Evolutionary conservation across 2,113 vertebrate genomes (phyloP).

Genomic region (Pseudopodoces humilis): DNA sequence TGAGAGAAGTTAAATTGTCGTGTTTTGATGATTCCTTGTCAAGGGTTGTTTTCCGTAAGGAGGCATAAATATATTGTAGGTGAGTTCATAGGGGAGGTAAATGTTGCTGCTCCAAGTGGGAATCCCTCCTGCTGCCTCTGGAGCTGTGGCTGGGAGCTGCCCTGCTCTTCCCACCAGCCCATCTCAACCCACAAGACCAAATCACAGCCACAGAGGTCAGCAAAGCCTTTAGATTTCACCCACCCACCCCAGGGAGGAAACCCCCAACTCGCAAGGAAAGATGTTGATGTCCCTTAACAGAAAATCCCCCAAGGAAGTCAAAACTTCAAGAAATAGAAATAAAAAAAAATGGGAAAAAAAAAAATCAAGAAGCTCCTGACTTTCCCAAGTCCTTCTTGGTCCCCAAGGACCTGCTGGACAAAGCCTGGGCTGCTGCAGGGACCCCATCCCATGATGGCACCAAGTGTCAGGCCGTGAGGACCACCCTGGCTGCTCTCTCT

Average conservation of each 20-base stretch:
- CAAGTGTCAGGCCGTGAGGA: not conserved
- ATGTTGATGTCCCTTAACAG: not conserved
- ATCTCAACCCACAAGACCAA: not conserved
- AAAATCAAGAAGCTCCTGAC: not conserved
- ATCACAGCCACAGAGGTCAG: not conserved
- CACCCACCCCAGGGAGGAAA: not conserved
- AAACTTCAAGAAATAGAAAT: not conserved
- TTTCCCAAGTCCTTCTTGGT: not conserved
- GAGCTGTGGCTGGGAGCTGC: not conserved
- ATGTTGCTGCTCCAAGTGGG: accelerated
- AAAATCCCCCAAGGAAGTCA: not conserved
- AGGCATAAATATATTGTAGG: not conserved
- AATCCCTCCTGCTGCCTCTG: not conserved
- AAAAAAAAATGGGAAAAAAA: not conserved
- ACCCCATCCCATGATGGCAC: not conserved
- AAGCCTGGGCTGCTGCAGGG: not conserved
- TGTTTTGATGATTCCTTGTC: not conserved
- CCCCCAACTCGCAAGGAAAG: not conserved
- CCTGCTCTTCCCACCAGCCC: not conserved
- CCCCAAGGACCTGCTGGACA: not conserved
- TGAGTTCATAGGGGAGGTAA: not conserved
- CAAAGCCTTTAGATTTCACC: not conserved
- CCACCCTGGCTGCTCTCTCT: not conserved
- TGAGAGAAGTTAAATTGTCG: not conserved
- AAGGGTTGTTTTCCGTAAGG: not conserved